Evolutionary conservation across 2,888 invertebrate genomes (phyloP).

Genomic region (Cosmopolites sordidus): DNA sequence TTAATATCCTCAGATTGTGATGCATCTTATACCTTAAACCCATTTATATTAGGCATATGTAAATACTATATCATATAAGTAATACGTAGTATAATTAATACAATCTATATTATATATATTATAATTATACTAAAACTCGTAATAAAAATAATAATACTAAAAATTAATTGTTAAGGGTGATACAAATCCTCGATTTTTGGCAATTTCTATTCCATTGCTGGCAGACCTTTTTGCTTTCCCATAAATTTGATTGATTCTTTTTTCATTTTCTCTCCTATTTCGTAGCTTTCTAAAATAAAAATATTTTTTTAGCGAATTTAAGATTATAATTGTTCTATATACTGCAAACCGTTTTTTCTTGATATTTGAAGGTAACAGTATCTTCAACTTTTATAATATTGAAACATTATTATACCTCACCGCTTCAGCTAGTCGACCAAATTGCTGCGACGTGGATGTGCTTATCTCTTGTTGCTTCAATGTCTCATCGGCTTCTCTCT

Average conservation of each 20-base stretch:
- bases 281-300: slow-evolving; percentile 10
- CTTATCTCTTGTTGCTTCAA: too few species aligned
- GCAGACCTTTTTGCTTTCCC: slow-evolving; percentile 22
- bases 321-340: too few species aligned
- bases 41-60: slow-evolving; percentile 2
- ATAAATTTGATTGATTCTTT: slow-evolving; percentile 37
- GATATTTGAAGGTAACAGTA: too few species aligned
- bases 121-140: too few species aligned
- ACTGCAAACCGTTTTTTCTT: too few species aligned
- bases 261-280: slow-evolving; percentile 36
- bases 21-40: too few species aligned
- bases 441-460: slow-evolving; percentile 30
- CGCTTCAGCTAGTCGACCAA: slow-evolving; percentile 38
- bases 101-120: slow-evolving; percentile 24
- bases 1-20: too few species aligned
- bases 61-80: background rate
- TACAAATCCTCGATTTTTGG: slow-evolving; percentile 37
- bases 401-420: slow-evolving; percentile 25
- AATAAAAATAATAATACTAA: background rate
- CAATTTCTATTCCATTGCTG: slow-evolving; percentile 20
- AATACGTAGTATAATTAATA: too few species aligned
- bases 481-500: slow-evolving; percentile 3
- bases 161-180: slow-evolving; percentile 37
- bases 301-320: too few species aligned
- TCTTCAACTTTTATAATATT: too few species aligned